Evolutionary conservation across 2,888 invertebrate genomes (phyloP), one percentile per base, ranked within the genome.

Genomic region (Ennomos fuscantarius): DNA sequence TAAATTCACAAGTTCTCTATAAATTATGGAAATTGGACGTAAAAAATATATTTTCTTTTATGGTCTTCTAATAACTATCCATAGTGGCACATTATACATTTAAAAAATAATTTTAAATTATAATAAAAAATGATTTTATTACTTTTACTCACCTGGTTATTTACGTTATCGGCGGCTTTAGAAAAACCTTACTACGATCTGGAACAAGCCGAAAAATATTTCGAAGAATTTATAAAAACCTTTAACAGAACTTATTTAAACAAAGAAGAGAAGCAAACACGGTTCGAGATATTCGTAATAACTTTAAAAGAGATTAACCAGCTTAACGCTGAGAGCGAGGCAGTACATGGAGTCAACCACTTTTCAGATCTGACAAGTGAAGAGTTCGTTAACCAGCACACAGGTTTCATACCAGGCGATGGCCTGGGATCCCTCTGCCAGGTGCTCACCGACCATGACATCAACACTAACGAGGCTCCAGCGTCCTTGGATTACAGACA

Each of bases 271-370:
- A 49, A 39, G 13, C 43, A 34, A 9, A 11, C 6, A 24, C 24
- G 44, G 1, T 39, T 55, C 3, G 39, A 39, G 9, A 44, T 44
- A 15, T 55, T 55, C 34, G 39, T 11, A 31, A 10, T 41, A 11
- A 46, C 46, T 8, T 46, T 53, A 11, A 40, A 41, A 1, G 13
- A 2, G 1, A 55, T 55, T 6, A 55, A 39, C 10, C 6, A 44
- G 9, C 1, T 15, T 9, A 55, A 55, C 32, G 12, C 37, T 0
- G 1, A n/a, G 0, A 15, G 42, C n/a, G 33, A 13, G 8, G 43
- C 43, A 2, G 32, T 32, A 0, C 24, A 24, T 11, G 55, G 32
- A 1, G 13, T 54, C 8, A 54, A 40, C 9, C 1, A 47, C 6
- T 54, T 54, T 12, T 5, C 47, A 1, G 54, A 54, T 10, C 2